Evolutionary conservation across 2,113 vertebrate genomes (phyloP), one percentile per base, ranked within the genome.

Genomic region (Ptyas mucosa): DNA sequence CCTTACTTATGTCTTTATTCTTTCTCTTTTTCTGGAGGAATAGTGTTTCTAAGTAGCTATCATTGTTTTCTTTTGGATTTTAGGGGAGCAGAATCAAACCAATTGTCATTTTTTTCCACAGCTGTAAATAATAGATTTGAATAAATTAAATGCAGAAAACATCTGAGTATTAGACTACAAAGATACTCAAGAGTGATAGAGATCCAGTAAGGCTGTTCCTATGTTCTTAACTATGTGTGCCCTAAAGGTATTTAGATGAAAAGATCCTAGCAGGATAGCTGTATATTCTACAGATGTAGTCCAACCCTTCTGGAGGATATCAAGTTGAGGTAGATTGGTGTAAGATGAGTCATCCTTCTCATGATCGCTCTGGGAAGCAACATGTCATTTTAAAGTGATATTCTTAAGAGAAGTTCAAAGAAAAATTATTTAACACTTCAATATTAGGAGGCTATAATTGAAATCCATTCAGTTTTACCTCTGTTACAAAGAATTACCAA

Each of bases 381-480:
- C 20, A 0, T 46, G 39, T 81, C 24, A 93, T 91, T 94, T 94
- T 90, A 46, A 93, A 87, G 61, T 93, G 61, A n/a, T 90, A 3
- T 24, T 90, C 46, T 92, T n/a, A 87, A 43, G 46, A 89, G 0
- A 0, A 2, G 29, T 53, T 51, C 90, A 81, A 92, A 92, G 69
- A 91, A 53, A 0, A 26, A 11, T 11, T 90, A 4, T 6, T 51
- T 69, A 92, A 93, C 89, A 7, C 0, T 0, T 20, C 2, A 90
- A 6, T 18, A 69, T 85, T 87, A 46, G 12, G 89, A 91, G 34
- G 3, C 18, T 11, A 14, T 3, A 93, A 55, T 46, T 26, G 26
- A 93, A 86, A 55, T 94, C 9, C 29, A 18, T 95, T 95, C 9
- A 24, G 75, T 94, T 88, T 90, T 93, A 64, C 85, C 92, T 90